Evolutionary conservation across 2,888 invertebrate genomes (phyloP), one percentile per base, ranked within the genome.

Genomic region (Diabrotica balteata): DNA sequence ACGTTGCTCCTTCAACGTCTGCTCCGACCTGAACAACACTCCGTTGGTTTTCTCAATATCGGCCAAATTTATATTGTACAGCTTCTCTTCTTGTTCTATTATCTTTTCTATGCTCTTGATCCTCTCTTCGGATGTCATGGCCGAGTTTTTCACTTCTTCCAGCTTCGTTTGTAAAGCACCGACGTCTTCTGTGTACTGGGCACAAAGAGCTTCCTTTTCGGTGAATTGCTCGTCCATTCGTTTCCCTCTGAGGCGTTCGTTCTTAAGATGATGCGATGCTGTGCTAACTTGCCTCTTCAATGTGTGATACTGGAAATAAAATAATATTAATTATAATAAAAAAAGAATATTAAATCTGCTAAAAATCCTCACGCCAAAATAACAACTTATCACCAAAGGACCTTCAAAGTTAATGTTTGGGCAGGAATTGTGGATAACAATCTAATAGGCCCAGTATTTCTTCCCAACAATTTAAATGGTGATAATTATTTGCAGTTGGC

Each of bases 101-200:
- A 91, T 87, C 43, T 87, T 86, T 77, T 90, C 88, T 7, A 91
- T 81, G 75, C 89, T 86, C 62, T 85, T 87, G 0, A 87, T 85
- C 46, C 89, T 84, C 75, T 89, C 90, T 51, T 86, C 87, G 0
- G 89, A 73, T 0, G 73, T 68, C 57, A 72, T 50, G 8, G 58
- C 67, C 84, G 32, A 87, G 86, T 75, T 88, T 84, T 6, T 86
- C 84, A 75, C 87, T 2, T 87, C 87, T 7, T 82, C 76, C 45
- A 88, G 68, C 75, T 88, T 88, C 7, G 77, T 78, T 75, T 86
- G 86, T 11, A 89, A 77, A 9, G 86, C 69, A 43, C 75, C 72
- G 7, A 80, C 55, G 11, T 79, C 79, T 7, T 75, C 69, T 45
- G 75, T 62, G 11, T 74, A 67, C 59, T 77, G 75, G 7, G 65